Evolutionary conservation across 2,888 invertebrate species (phyloP), one percentile per base, ranked within the genome.

Genomic region (Amphimallon solstitiale): DNA sequence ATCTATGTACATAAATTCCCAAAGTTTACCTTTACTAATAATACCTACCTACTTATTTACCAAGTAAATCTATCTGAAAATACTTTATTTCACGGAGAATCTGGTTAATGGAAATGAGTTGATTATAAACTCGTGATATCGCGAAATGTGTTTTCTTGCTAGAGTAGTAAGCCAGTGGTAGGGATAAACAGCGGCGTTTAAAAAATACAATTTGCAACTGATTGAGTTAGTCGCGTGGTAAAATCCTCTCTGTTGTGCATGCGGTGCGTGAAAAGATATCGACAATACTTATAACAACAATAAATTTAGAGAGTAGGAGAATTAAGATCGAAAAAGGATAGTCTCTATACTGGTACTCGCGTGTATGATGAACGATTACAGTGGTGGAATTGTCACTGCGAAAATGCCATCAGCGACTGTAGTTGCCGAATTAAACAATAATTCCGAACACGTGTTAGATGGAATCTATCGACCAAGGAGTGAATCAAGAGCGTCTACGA

Each of bases 401-500:
- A 66, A 65, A 15, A 52, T 70, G 65, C 49, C 66, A 45, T 54
- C 66, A 45, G 46, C 68, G 14, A 48, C 66, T n/a, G n/a, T n/a
- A 2, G 40, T 67, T 43, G 7, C 56, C 12, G 72, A 73, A 65
- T 51, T 70, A 12, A 73, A 74, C 45, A 74, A 73, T 51, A 73
- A 74, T 65, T 66, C 67, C 9, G 65, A 56, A n/a, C 48, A 51
- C 17, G 29, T 61, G 29, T 29, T 60, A 29, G 64, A 68, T 7
- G 59, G 59, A 10, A 45, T 48, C 40, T 66, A 71, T 40, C 63
- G 62, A 43, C 66, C 54, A 49, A 65, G 71, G 48, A 73, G 71
- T 52, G 64, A 46, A 34, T 75, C 75, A 10, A 67, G 72, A 67
- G 71, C 71, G 48, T 76, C 64, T 7, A 64, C 76, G 19, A 59